Evolutionary conservation across 1,140 invertebrate genomes (phyloP), one percentile per base, ranked within the genome.

Genomic region (Procambarus clarkii): DNA sequence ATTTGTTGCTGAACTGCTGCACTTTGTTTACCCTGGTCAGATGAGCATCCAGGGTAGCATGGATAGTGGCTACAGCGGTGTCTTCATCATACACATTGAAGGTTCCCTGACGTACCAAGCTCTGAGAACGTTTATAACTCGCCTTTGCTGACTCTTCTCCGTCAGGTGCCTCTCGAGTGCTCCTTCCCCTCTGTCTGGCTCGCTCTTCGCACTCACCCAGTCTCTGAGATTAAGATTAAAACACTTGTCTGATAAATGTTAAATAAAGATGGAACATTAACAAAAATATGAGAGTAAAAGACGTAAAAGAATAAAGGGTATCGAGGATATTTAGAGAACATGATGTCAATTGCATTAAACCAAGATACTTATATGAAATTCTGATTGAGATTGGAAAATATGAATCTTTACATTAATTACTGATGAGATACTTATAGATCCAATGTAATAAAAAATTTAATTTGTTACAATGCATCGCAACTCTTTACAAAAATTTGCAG

Each of bases 11-110:
- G n/a, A 88, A 81, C 45, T 88, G 87, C 34, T 74, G 79, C 60
- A 88, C 87, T 50, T 71, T 81, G 24, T 88, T 88, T 74, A 81
- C 80, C 79, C 87, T 88, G 34, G 87, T 88, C 54, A 81, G 64
- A 60, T 88, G 87, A 9, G 78, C 87, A 88, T 88, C 87, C 15
- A 88, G 46, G 11, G 87, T 82, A 69, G 87, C 87, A 74, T 88
- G 60, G n/a, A 88, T 80, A 34, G 78, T 74, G 15, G 60, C 60
- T 60, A 71, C 85, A n/a, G 48, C 64, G n/a, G 58, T 74, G 7
- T 81, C 87, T 80, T 88, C 45, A 21, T 88, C 79, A 74, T 81
- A 50, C 8, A 88, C 79, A 82, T 88, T 88, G 50, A 88, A 88
- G 8, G 87, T 88, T 18, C 87, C 87, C 69, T 88, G 87, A 15